Evolutionary conservation across 2,888 invertebrate genomes (phyloP).

Genomic region (Drosophila monieri): DNA sequence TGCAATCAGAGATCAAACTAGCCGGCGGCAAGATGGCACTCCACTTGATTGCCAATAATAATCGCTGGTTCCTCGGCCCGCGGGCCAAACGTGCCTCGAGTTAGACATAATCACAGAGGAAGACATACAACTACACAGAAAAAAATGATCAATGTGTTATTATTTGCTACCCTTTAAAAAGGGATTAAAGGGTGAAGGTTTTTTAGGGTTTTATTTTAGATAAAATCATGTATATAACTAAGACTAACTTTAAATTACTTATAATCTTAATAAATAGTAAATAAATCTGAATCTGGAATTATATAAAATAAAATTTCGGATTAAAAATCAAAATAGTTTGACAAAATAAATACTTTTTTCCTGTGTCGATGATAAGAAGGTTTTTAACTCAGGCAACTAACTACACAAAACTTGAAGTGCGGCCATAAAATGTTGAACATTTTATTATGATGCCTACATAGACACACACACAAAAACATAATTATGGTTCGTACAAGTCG

Average conservation of each 20-base stretch:
- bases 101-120: constrained; percentile 27
- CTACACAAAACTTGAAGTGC: constrained; percentile 29
- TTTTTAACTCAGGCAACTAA: constrained; percentile 16
- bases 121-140: background rate
- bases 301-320: background rate
- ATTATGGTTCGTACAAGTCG: constrained; percentile 36
- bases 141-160: constrained; percentile 2
- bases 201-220: too few species aligned
- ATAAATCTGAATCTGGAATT: too few species aligned
- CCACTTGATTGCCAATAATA: constrained; percentile 74
- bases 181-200: background rate
- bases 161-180: background rate
- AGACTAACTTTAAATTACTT: too few species aligned
- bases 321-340: background rate
- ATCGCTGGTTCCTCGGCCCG: constrained; percentile 41
- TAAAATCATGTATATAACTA: too few species aligned
- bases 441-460: constrained; percentile 35
- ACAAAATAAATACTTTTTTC: background rate
- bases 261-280: too few species aligned
- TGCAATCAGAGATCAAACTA: constrained; percentile 46
- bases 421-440: constrained; percentile 39
- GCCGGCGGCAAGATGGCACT: constrained; percentile 62
- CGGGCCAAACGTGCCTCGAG: constrained; percentile 31
- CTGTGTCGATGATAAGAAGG: constrained; percentile 4
- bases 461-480: constrained; percentile 13